Percentiles rank a stretch among this genome's conserved stretches.
Evolutionary conservation across 2,888 invertebrate genomes (phyloP).

Genomic region (Polietes domitor): DNA sequence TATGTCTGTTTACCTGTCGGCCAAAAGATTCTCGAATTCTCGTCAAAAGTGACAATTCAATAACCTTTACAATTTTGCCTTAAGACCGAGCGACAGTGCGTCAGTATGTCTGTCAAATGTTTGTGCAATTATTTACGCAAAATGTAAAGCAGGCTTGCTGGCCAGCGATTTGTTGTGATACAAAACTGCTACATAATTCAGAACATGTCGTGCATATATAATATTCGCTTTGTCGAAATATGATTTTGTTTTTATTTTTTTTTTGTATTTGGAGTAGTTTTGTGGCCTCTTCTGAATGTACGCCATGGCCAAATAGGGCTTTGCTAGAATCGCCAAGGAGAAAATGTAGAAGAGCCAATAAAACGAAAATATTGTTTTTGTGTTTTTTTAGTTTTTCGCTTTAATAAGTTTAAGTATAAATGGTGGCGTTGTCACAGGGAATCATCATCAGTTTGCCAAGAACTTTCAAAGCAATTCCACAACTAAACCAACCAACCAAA

Average conservation of each 20-base stretch:
- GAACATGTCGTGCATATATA: slow-evolving; percentile 68
- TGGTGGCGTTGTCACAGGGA: slow-evolving; percentile 52
- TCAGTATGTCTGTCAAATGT: neutral
- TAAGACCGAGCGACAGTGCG: no score
- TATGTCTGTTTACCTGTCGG: slow-evolving; percentile 9
- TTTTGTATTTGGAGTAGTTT: neutral
- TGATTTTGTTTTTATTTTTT: neutral
- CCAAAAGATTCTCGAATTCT: neutral
- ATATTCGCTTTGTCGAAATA: slow-evolving; percentile 17
- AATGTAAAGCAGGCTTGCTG: neutral
- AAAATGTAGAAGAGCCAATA: slow-evolving; percentile 5
- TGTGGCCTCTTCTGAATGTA: neutral
- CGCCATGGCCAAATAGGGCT: slow-evolving; percentile 35
- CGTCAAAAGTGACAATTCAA: slow-evolving; percentile 8
- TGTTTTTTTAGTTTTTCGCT: neutral
- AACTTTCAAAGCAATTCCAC: slow-evolving; percentile 67
- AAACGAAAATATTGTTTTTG: slow-evolving; percentile 11
- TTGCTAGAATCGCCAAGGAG: slow-evolving; percentile 42
- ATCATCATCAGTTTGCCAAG: slow-evolving; percentile 75
- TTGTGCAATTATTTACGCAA: slow-evolving; percentile 19
- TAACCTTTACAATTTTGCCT: neutral
- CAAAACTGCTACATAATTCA: neutral
- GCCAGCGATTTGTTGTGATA: neutral
- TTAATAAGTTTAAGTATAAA: slow-evolving; percentile 71
- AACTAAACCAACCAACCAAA: slow-evolving; percentile 30